Conservation (phyloP, 2,888 invertebrate species). For the Zaprionus obscuricornis region DNA sequence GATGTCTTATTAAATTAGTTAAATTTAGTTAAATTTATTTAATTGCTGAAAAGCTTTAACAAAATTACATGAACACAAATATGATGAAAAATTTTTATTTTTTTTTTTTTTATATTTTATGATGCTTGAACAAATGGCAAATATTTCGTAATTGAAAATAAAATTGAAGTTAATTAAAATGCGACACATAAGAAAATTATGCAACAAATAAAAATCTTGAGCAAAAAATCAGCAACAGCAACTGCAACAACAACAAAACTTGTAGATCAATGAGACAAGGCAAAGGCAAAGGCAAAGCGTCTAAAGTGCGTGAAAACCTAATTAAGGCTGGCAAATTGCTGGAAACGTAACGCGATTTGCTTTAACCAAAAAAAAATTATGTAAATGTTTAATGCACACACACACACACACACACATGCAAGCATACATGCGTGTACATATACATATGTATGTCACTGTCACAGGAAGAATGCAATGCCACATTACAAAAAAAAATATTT, state of each 20-base stretch:
- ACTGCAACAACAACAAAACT: slow-evolving; percentile 7
- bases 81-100: no score
- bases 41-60: background rate
- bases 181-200: slow-evolving; percentile 34
- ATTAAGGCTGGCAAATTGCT: slow-evolving; percentile 35
- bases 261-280: slow-evolving; percentile 38
- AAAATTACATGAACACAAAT: no score
- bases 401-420: no score
- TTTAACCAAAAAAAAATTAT: background rate
- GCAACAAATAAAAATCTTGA: slow-evolving; percentile 24
- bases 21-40: no score
- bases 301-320: slow-evolving; percentile 68
- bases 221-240: background rate
- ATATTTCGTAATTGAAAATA: no score
- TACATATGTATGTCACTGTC: no score
- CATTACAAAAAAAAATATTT: no score
- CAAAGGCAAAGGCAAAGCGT: slow-evolving; percentile 42
- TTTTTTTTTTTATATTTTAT: slow-evolving; percentile 28
- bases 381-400: no score
- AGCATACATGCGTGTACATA: no score
- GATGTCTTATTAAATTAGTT: no score
- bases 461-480: slow-evolving; percentile 76
- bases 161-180: slow-evolving; percentile 66
- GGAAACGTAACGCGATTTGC: slow-evolving; percentile 16
- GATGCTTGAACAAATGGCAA: slow-evolving; percentile 48